phyloP scores from a whole-genome alignment of 2,113 vertebrate genomes.

The Calyptomena viridis region DNA sequence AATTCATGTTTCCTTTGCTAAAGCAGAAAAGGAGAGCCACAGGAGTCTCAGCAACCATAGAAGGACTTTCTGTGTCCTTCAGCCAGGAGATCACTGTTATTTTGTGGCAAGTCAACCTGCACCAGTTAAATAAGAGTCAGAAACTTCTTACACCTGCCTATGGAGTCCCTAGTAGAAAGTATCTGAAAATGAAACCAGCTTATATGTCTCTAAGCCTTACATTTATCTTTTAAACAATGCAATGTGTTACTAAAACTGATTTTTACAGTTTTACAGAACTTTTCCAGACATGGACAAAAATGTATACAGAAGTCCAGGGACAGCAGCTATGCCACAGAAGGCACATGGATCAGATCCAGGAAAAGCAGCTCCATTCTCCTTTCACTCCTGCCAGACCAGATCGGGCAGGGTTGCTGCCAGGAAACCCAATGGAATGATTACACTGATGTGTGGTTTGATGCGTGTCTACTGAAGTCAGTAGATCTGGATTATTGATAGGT shows the following conservation, averaged over 20 bases:
- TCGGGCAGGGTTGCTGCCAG: not conserved
- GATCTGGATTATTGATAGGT: not conserved
- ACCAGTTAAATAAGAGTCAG: not conserved
- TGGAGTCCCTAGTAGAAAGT: not conserved
- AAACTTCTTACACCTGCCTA: not conserved
- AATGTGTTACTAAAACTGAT: not conserved
- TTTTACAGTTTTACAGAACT: not conserved
- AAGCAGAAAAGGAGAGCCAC: not conserved
- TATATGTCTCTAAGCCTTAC: not conserved
- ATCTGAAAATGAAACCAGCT: not conserved
- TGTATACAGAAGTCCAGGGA: not conserved
- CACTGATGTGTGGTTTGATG: not conserved
- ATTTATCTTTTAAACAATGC: not conserved
- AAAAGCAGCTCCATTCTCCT: not conserved
- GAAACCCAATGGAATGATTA: not conserved
- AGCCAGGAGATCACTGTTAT: not conserved
- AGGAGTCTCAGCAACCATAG: not conserved
- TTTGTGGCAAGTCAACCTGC: not conserved
- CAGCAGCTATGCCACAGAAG: not conserved
- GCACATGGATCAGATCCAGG: not conserved
- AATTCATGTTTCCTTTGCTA: not conserved
- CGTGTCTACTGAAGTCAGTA: not conserved
- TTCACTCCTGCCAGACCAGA: not conserved
- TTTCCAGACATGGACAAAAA: not conserved
- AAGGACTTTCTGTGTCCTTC: not conserved